Evolutionary conservation across 2,113 vertebrate genomes (phyloP).

Genomic region (Psilopogon haemacephalus): DNA sequence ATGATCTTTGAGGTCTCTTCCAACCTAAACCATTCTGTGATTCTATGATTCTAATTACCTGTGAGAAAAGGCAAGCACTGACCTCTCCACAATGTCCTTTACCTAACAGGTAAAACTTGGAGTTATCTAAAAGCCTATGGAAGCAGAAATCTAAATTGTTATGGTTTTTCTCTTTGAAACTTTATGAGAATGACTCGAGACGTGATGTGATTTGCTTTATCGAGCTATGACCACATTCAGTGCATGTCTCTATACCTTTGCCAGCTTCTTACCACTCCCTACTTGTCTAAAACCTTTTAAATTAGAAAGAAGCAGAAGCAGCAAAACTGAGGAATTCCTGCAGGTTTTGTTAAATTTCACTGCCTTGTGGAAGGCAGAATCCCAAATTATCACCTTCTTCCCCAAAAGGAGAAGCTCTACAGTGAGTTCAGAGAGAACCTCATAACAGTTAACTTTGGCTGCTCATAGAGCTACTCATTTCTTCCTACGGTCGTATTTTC

Average conservation of each 20-base stretch:
- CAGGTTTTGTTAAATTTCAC: not conserved
- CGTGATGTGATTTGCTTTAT: not conserved
- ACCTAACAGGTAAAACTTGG: constrained; percentile 8
- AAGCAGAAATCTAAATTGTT: not conserved
- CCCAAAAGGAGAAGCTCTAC: not conserved
- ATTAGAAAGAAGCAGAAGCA: not conserved
- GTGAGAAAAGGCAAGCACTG: no score
- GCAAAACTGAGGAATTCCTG: not conserved
- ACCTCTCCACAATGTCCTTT: not conserved
- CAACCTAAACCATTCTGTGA: no score
- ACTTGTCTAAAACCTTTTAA: not conserved
- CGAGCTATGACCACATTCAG: not conserved
- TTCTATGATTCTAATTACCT: no score
- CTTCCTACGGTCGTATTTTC: constrained; percentile 7
- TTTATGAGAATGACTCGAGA: not conserved
- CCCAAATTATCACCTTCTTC: not conserved
- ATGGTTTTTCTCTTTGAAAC: not conserved
- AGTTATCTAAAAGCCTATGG: constrained; percentile 28
- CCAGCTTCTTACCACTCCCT: not conserved
- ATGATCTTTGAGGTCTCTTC: no score
- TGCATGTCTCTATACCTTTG: not conserved
- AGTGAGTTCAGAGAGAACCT: not conserved
- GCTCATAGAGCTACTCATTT: not conserved
- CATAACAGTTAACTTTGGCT: not conserved
- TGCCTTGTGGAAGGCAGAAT: not conserved